These are phyloP conservation scores for Deroplatys truncata DNA, from an alignment of 2,888 invertebrate species.

Conservation along the genomic window DNA sequence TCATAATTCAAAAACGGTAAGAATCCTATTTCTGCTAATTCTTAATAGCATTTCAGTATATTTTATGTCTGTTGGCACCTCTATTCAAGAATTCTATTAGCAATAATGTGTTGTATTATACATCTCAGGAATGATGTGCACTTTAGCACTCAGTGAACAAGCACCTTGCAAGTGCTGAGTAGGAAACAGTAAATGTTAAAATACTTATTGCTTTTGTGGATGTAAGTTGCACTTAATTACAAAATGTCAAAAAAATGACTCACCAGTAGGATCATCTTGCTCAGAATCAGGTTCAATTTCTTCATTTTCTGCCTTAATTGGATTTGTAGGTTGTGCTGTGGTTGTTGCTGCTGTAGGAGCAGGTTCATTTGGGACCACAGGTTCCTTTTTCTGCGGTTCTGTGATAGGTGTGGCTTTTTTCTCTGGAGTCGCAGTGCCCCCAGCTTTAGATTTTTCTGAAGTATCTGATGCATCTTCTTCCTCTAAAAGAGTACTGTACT, in stretches of 20 bases:
- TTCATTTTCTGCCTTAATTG: constrained; percentile 37
- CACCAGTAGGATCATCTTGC: constrained; percentile 52
- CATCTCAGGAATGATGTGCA: no score
- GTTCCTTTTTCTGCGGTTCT: constrained; percentile 47
- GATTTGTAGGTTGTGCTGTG: constrained; percentile 1
- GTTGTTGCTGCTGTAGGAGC: constrained; percentile 18
- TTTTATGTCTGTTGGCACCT: no score
- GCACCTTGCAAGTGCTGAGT: no score
- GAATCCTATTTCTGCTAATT: no score
- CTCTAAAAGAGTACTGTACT: constrained; percentile 49
- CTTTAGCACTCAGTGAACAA: no score
- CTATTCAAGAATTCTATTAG: no score
- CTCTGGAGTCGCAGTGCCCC: constrained; percentile 39
- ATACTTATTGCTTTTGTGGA: no score
- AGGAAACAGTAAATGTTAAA: no score
- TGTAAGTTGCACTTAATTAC: no score
- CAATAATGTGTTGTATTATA: no score
- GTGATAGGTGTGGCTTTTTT: constrained; percentile 54
- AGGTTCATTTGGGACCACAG: constrained; percentile 45
- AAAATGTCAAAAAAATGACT: constrained; percentile 7
- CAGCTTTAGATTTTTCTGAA: constrained; percentile 44
- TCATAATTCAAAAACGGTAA: no score
- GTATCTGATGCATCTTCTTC: constrained; percentile 59
- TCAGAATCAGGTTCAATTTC: constrained; percentile 49
- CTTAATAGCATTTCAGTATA: no score